phyloP scores from a whole-genome alignment of 2,113 vertebrate species.

The Lophotis ruficrista region DNA sequence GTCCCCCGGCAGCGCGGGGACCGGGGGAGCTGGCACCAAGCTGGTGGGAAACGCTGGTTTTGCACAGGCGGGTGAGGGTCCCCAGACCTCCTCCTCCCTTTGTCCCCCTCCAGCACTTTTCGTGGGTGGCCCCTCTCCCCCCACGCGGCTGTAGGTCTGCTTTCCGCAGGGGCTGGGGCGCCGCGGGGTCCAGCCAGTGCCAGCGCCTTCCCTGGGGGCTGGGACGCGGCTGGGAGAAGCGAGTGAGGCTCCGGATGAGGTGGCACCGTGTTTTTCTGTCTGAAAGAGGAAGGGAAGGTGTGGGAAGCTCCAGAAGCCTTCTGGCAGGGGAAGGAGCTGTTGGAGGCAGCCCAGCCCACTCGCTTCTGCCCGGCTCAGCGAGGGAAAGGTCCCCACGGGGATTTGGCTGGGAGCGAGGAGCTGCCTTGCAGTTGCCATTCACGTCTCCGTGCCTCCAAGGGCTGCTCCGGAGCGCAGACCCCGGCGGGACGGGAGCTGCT shows the following conservation, averaged over 20 bases:
- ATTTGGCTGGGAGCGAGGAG: conserved; percentile 34
- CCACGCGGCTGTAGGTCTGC: background rate
- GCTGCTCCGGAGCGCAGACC: background rate
- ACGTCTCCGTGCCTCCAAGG: background rate
- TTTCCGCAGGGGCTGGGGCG: conserved; percentile 19
- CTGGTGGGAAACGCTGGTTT: background rate
- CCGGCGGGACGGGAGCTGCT: background rate
- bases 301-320: conserved; percentile 60
- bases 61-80: background rate
- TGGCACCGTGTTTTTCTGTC: conserved; percentile 25
- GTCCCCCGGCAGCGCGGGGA: background rate
- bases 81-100: background rate
- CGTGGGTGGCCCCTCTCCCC: background rate
- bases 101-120: background rate
- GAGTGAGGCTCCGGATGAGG: background rate
- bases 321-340: conserved; percentile 53
- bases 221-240: background rate
- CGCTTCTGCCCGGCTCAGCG: conserved; percentile 24
- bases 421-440: conserved; percentile 26
- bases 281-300: conserved; percentile 59
- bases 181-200: background rate
- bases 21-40: background rate
- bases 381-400: conserved; percentile 47
- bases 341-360: conserved; percentile 50
- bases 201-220: background rate